Evolutionary conservation across 1,140 invertebrate genomes (phyloP), one percentile per base, ranked within the genome.

Genomic region (Harlomillsia oculata): DNA sequence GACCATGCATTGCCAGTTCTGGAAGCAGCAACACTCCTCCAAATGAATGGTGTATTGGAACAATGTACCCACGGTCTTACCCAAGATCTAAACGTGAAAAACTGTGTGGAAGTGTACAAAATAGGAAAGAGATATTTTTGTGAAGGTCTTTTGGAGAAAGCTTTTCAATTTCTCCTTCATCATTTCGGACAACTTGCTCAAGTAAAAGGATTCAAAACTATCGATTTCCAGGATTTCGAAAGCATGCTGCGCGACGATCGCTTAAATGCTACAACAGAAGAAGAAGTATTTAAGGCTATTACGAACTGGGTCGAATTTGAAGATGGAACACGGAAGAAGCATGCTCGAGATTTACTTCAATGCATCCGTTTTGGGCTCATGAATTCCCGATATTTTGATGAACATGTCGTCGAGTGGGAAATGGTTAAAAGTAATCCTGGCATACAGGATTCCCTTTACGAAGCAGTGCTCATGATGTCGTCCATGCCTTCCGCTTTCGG

Each of bases 121-220:
- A 86, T 87, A 69, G 82, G 83, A 14, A 74, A 75, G 55, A 75
- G 77, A 66, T 83, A 82, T 70, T 82, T 80, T 64, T 84, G 81
- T 68, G 72, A 70, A 53, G 74, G 78, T 37, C 66, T 81, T 49
- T 73, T 76, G 53, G 70, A 72, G 40, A 72, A 72, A 64, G 76
- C 73, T 29, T 74, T 73, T 62, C 64, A 71, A 56, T 80, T 72
- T 64, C 73, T 79, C 32, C 48, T 66, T 11, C 28, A 56, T n/a
- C 53, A 68, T 26, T 68, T 67, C 28, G 28, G 46, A 23, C 16
- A 62, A 16, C 44, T 67, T 8, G 28, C 58, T 13, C 36, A 60
- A 26, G 44, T 51, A 64, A 13, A 20, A 1, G 76, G 80, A 68
- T 78, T 80, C 66, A 70, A 72, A 60, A 69, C 72, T 29, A 62